Percentiles rank a stretch among this genome's conserved stretches.
Conservation (phyloP, 2,113 vertebrate species). For the Poeciliopsis turrubarensis region DNA sequence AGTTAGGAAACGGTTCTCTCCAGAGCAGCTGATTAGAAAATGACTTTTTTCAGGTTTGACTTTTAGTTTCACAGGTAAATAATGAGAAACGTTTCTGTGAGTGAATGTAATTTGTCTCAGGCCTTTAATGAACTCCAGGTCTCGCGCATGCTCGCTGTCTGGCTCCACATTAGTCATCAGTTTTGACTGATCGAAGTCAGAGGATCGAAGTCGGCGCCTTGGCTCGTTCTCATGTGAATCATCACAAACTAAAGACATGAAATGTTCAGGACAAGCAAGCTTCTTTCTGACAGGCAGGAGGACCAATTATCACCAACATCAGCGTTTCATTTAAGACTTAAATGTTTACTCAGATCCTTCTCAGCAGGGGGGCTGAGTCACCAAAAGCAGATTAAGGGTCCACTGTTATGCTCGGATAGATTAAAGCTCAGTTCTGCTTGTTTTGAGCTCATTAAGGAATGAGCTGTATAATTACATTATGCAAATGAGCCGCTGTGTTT, state of each 20-base stretch:
- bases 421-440: too few relatives aligned
- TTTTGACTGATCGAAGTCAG: background rate
- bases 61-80: too few relatives aligned
- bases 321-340: background rate
- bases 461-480: too few relatives aligned
- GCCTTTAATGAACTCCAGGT: background rate
- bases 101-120: background rate
- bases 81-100: background rate
- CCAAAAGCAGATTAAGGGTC: background rate
- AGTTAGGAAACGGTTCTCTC: background rate
- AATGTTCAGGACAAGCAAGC: background rate
- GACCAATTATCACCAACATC: background rate
- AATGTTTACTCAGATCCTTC: background rate
- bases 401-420: too few relatives aligned
- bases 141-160: conserved; percentile 1
- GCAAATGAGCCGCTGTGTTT: too few relatives aligned
- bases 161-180: background rate
- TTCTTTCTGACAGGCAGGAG: background rate
- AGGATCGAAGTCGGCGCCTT: too few relatives aligned
- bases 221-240: background rate
- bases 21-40: background rate
- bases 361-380: background rate
- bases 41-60: background rate
- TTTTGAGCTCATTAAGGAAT: too few relatives aligned
- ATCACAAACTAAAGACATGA: background rate